phyloP scores from a whole-genome alignment of 2,888 invertebrate species.

The Flabesymbios commensalis region DNA sequence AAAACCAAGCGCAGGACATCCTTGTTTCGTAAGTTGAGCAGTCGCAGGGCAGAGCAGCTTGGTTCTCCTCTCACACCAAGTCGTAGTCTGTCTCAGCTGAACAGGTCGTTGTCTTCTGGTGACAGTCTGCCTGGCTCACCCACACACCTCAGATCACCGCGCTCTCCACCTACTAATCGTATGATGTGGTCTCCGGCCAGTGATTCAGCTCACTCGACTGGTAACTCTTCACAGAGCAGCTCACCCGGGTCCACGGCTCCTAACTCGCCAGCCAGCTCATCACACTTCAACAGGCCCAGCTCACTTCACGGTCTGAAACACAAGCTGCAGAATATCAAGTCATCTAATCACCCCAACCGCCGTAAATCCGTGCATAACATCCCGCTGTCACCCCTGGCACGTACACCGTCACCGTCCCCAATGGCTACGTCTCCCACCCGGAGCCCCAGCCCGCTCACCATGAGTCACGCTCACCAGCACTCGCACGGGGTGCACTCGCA shows the following conservation, averaged over 20 bases:
- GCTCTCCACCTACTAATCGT: slow-evolving; percentile 58
- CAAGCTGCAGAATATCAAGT: slow-evolving; percentile 71
- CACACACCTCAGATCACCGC: slow-evolving; percentile 53
- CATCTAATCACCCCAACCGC: slow-evolving; percentile 71
- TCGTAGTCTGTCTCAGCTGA: slow-evolving; percentile 74
- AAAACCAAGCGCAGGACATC: slow-evolving; percentile 78
- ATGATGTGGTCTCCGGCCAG: slow-evolving; percentile 32
- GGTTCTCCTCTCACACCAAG: slow-evolving; percentile 73
- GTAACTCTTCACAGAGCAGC: slow-evolving; percentile 64
- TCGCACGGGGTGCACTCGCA: slow-evolving; percentile 56
- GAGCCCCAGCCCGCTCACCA: slow-evolving; percentile 79
- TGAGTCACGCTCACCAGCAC: too few species aligned
- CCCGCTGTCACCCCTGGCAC: slow-evolving; percentile 90
- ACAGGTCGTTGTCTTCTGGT: slow-evolving; percentile 65
- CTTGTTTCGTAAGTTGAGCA: slow-evolving; percentile 65
- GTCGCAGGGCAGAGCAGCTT: slow-evolving; percentile 41
- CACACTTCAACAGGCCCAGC: slow-evolving; percentile 73
- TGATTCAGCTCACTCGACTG: slow-evolving; percentile 64
- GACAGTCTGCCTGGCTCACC: slow-evolving; percentile 59
- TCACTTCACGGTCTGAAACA: slow-evolving; percentile 94
- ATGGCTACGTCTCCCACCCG: slow-evolving; percentile 77
- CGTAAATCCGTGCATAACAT: slow-evolving; percentile 91
- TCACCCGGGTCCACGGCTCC: slow-evolving; percentile 61
- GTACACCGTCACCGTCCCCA: slow-evolving; percentile 93
- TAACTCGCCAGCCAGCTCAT: slow-evolving; percentile 59